Evolutionary conservation across 2,797 vertebrate genomes (phyloP).

Genomic region (Enteromius fasciolatus): DNA sequence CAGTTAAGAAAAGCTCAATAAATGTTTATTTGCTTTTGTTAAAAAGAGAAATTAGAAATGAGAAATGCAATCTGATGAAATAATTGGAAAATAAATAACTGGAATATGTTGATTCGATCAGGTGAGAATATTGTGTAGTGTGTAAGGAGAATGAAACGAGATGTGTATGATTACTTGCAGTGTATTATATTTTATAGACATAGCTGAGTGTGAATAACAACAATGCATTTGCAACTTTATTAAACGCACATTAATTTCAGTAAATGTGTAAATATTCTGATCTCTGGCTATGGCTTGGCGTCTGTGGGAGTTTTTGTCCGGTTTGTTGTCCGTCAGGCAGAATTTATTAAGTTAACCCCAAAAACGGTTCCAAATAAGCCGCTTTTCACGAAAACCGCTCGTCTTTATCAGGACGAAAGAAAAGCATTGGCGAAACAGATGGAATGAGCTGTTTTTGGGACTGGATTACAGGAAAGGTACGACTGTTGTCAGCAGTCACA

Average conservation of each 20-base stretch:
- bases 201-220: background rate
- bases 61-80: background rate
- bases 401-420: background rate
- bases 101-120: background rate
- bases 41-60: background rate
- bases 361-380: background rate
- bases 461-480: slow-evolving; percentile 6
- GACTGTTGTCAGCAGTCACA: background rate
- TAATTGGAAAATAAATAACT: background rate
- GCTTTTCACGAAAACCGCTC: background rate
- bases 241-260: background rate
- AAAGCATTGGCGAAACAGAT: background rate
- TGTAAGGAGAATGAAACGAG: background rate
- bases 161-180: background rate
- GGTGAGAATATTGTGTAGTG: background rate
- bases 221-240: background rate
- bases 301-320: background rate
- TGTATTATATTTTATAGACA: background rate
- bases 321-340: background rate
- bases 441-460: slow-evolving; percentile 1
- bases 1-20: background rate
- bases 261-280: background rate
- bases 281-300: background rate
- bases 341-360: background rate
- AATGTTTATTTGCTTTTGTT: background rate